These are phyloP conservation scores for Rotaria sp. DNA, from an alignment of 2,888 invertebrate genomes.

Conservation along the genomic window DNA sequence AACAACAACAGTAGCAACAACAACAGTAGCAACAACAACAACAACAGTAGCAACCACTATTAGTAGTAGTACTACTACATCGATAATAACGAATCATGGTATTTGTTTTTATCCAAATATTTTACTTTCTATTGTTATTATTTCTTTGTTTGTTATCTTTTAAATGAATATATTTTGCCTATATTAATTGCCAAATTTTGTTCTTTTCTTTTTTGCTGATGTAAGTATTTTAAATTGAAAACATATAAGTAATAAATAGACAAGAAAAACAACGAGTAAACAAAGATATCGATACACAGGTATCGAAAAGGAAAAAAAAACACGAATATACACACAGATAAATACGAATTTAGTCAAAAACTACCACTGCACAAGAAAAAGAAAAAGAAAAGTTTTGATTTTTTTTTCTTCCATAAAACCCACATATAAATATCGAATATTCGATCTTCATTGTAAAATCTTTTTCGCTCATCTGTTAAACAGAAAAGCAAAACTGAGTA, in stretches of 20 bases:
- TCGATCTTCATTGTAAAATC: background rate
- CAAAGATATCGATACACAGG: background rate
- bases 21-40: too few relatives aligned
- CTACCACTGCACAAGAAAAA: background rate
- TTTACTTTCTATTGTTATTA: background rate
- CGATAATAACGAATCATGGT: background rate
- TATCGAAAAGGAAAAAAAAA: background rate
- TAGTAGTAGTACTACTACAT: background rate
- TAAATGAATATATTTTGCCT: background rate
- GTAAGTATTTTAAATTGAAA: background rate
- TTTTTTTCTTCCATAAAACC: background rate
- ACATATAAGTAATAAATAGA: conserved; percentile 20
- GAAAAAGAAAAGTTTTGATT: background rate
- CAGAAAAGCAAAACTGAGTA: background rate
- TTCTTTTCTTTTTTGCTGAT: background rate
- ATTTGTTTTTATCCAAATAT: background rate
- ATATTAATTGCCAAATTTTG: background rate
- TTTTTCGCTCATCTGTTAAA: background rate
- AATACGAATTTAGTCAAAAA: background rate
- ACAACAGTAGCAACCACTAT: too few relatives aligned
- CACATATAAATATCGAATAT: background rate
- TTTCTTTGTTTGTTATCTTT: background rate
- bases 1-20: too few relatives aligned
- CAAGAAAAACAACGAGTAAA: conserved; percentile 7
- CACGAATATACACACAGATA: background rate